phyloP scores from a whole-genome alignment of 2,888 invertebrate genomes.

The Acanthoscelides obtectus region DNA sequence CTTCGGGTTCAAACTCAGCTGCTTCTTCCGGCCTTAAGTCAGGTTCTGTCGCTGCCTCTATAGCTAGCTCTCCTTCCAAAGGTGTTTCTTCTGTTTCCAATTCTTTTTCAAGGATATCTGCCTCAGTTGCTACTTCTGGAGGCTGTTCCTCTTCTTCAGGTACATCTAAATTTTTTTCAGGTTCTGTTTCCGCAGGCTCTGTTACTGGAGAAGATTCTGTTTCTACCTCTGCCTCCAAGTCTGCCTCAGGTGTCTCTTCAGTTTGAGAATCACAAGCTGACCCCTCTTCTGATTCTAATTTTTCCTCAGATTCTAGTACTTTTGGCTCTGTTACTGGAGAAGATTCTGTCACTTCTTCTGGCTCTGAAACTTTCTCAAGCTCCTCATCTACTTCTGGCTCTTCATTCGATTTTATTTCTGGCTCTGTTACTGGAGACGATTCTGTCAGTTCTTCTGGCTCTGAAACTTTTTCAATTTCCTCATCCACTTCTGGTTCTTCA shows the following conservation, averaged over 20 bases:
- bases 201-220: no score
- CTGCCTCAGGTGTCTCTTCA: background rate
- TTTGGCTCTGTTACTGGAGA: background rate
- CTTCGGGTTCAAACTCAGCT: background rate
- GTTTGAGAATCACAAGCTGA: background rate
- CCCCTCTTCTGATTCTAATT: background rate
- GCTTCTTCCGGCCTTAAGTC: background rate
- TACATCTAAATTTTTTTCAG: background rate
- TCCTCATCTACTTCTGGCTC: background rate
- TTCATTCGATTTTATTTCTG: background rate
- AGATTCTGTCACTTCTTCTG: background rate
- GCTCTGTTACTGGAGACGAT: no score
- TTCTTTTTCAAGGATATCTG: no score
- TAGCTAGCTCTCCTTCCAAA: no score
- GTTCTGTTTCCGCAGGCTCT: background rate
- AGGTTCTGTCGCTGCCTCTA: background rate
- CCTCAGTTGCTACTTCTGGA: background rate
- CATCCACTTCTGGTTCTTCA: no score
- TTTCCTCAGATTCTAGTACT: background rate
- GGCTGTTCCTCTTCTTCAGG: background rate
- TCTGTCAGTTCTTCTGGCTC: no score
- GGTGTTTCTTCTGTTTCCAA: no score
- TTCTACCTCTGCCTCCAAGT: background rate
- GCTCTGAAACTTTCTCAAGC: background rate
- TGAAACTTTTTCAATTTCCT: no score